Conservation (phyloP, 1,140 invertebrate species). For the Leucophenga varia region DNA sequence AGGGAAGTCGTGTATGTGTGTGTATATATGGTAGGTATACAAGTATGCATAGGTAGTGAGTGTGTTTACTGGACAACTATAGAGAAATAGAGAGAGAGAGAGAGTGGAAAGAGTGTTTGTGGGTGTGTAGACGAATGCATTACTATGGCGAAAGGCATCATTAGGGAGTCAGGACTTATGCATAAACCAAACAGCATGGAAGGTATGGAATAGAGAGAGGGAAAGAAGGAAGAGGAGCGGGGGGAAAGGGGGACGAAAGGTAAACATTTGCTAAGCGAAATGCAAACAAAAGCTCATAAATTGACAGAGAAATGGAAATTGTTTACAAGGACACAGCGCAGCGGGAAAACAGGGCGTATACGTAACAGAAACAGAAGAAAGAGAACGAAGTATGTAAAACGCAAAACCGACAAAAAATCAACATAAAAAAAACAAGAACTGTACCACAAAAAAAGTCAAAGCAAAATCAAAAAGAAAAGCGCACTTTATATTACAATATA, state of each 20-base stretch:
- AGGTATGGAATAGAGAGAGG: neutral
- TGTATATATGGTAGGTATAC: conserved; percentile 19
- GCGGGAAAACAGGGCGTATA: conserved; percentile 40
- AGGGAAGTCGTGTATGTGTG: conserved; percentile 4
- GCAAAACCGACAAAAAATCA: conserved; percentile 21
- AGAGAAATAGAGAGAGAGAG: too few species aligned
- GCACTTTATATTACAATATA: conserved; percentile 38
- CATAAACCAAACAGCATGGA: conserved; percentile 16
- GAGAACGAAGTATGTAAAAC: conserved; percentile 12
- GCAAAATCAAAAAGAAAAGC: conserved; percentile 30
- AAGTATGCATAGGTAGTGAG: too few species aligned
- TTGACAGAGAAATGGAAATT: conserved; percentile 37
- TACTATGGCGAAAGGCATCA: conserved; percentile 12
- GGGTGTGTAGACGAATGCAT: too few species aligned
- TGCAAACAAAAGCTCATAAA: conserved; percentile 51
- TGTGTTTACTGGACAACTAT: too few species aligned
- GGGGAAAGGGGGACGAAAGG: conserved; percentile 24
- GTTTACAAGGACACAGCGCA: conserved; percentile 31
- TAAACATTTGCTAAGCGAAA: conserved; percentile 51
- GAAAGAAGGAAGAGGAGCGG: conserved; percentile 1
- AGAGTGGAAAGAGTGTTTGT: too few species aligned
- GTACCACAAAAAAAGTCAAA: conserved; percentile 10
- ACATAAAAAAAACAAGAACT: conserved; percentile 10
- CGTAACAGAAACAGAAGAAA: conserved; percentile 19
- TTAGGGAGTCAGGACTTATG: conserved; percentile 19